Evolutionary conservation across 2,888 invertebrate genomes (phyloP).

Genomic region (Erebia aethiops): DNA sequence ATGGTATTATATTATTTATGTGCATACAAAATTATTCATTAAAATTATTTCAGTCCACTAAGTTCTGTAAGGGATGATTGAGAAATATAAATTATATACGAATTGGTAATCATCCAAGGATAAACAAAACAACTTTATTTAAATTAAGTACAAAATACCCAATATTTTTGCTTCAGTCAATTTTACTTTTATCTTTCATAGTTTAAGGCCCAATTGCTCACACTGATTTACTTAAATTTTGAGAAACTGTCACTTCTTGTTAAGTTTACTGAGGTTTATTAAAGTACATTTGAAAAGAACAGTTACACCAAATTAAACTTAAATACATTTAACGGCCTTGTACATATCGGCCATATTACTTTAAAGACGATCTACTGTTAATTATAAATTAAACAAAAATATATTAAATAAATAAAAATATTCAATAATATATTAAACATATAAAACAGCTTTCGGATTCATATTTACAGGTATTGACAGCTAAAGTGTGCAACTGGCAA

Average conservation of each 20-base stretch:
- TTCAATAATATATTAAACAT: background rate
- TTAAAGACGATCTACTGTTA: too few relatives aligned
- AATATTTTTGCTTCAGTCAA: too few relatives aligned
- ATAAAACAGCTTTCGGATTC: background rate
- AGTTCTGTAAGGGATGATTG: background rate
- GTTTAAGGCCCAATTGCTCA: too few relatives aligned
- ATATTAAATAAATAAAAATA: too few relatives aligned
- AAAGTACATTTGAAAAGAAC: too few relatives aligned
- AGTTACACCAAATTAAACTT: too few relatives aligned
- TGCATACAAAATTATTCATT: background rate
- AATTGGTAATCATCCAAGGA: background rate
- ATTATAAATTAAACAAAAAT: background rate
- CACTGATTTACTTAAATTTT: too few relatives aligned
- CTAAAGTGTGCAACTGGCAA: constrained; percentile 15
- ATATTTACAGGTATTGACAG: constrained; percentile 10
- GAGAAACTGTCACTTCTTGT: too few relatives aligned
- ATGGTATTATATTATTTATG: background rate
- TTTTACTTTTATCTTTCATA: too few relatives aligned
- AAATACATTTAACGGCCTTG: too few relatives aligned
- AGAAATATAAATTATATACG: background rate
- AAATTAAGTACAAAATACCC: background rate
- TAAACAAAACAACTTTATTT: background rate
- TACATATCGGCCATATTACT: too few relatives aligned
- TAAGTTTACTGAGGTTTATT: too few relatives aligned
- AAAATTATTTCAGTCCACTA: background rate